Conservation (phyloP, 2,888 invertebrate genomes). For the Sialis fuliginosa region DNA sequence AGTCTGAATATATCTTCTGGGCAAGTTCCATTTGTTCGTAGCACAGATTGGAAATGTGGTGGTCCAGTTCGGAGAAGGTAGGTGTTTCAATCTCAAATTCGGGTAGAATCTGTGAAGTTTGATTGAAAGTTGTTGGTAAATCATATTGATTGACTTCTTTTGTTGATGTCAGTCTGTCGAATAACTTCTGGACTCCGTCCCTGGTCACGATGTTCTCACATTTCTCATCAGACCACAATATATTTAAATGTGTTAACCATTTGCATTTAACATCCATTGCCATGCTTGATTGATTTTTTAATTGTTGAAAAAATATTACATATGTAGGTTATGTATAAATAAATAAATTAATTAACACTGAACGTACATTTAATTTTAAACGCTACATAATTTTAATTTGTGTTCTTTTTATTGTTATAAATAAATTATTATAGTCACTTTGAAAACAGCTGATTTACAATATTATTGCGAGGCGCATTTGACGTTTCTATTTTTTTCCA, state of each 20-base stretch:
- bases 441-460: too few species aligned
- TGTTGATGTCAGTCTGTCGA: slow-evolving; percentile 32
- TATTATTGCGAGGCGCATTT: too few species aligned
- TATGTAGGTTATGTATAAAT: too few species aligned
- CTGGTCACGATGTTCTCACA: slow-evolving; percentile 33
- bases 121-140: slow-evolving; percentile 12
- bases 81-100: slow-evolving; percentile 34
- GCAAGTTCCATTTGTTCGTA: slow-evolving; percentile 33
- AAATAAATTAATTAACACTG: too few species aligned
- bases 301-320: too few species aligned
- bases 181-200: slow-evolving; percentile 31
- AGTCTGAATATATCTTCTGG: slow-evolving; percentile 32
- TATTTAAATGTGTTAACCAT: slow-evolving; percentile 38
- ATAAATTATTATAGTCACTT: too few species aligned
- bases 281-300: too few species aligned
- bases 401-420: too few species aligned
- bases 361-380: too few species aligned
- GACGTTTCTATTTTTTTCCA: too few species aligned
- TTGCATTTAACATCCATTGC: slow-evolving; percentile 18
- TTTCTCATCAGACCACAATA: slow-evolving; percentile 37
- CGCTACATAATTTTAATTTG: too few species aligned
- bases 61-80: slow-evolving; percentile 29
- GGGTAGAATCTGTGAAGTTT: slow-evolving; percentile 23
- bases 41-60: slow-evolving; percentile 30
- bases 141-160: slow-evolving; percentile 27